Evolutionary conservation across 2,113 vertebrate genomes (phyloP).

Genomic region (Leptosomus discolor): DNA sequence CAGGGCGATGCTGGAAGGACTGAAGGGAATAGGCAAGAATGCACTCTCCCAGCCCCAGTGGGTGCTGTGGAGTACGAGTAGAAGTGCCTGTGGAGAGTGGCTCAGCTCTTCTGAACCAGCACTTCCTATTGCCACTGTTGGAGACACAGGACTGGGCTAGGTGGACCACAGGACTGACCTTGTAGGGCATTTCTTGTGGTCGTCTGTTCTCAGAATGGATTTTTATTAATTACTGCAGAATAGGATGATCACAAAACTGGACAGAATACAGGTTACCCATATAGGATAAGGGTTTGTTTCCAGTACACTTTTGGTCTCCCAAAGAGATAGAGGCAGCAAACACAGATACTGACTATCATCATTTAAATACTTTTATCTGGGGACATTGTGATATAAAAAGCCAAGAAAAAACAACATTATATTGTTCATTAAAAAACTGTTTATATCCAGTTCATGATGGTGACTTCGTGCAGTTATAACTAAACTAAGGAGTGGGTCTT

Average conservation of each 20-base stretch:
- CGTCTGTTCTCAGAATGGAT: not conserved
- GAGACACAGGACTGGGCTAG: not conserved
- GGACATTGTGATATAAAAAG: not conserved
- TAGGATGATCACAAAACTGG: not conserved
- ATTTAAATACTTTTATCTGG: not conserved
- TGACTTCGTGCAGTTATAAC: not conserved
- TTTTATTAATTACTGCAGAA: not conserved
- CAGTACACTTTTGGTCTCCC: not conserved
- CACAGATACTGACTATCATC: not conserved
- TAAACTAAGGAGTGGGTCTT: not conserved
- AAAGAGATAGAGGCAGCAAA: not conserved
- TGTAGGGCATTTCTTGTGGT: not conserved
- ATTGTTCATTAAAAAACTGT: not conserved
- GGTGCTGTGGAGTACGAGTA: rapidly evolving
- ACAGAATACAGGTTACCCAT: not conserved
- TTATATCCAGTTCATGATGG: not conserved
- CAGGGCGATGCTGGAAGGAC: not conserved
- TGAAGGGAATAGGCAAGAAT: not conserved
- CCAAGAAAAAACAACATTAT: not conserved
- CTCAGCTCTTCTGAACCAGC: not conserved
- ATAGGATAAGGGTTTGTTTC: not conserved
- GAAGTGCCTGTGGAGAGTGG: not conserved
- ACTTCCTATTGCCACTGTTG: not conserved
- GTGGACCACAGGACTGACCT: not conserved
- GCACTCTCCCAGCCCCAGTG: not conserved